Conservation (phyloP, 2,797 vertebrate genomes). For the Falco biarmicus region DNA sequence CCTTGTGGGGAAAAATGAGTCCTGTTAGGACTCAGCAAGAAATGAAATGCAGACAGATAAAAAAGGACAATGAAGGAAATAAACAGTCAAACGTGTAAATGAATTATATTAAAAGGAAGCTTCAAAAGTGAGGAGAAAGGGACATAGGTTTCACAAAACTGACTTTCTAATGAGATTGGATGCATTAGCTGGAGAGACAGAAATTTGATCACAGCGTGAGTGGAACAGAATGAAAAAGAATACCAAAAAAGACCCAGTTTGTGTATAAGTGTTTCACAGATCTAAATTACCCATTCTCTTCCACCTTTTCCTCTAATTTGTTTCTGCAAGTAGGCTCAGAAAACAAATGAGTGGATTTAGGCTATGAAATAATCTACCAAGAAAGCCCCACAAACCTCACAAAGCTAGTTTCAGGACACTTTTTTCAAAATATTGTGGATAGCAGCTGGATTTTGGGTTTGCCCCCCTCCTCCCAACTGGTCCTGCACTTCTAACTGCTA, state of each 20-base stretch:
- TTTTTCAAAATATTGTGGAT: not conserved
- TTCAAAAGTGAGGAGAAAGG: not conserved
- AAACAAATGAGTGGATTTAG: not conserved
- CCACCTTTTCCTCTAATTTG: not conserved
- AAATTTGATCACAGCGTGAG: not conserved
- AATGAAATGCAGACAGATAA: not conserved
- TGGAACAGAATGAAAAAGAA: not conserved
- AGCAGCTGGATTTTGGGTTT: not conserved
- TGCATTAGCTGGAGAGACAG: not conserved
- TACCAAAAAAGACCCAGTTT: not conserved
- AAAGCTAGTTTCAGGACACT: not conserved
- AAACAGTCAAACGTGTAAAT: not conserved
- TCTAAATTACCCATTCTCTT: not conserved
- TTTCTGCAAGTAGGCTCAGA: not conserved
- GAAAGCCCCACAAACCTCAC: not conserved
- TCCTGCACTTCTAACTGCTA: not conserved
- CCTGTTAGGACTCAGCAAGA: not conserved
- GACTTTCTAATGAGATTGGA: not conserved
- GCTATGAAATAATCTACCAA: not conserved
- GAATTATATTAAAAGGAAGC: not conserved
- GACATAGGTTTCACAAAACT: not conserved
- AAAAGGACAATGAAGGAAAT: not conserved
- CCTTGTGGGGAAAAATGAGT: slow-evolving; percentile 61
- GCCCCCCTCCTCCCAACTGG: rapidly evolving
- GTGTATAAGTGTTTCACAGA: not conserved